Base-by-base conservation (phyloP, 92 coral and sea anemone species). In the Pocillopora grandis region DNA sequence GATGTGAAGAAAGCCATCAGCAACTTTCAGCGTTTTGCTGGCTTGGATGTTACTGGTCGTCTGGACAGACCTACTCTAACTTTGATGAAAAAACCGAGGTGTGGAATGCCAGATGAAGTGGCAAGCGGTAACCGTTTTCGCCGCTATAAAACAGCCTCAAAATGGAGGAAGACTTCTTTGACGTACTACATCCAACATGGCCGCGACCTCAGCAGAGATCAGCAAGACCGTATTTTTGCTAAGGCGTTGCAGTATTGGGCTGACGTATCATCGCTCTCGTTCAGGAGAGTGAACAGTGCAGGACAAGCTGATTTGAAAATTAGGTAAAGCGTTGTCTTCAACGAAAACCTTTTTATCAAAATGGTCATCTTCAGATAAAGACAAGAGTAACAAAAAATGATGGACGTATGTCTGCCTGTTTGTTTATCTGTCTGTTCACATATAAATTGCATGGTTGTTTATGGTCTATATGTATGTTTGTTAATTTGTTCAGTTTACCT, bases 131-230 rank as follows among this genome's bases (percentile, higher is more conserved):
- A 62, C 18, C 72, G 76, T 1, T 18, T 72, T 59, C 85, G 88
- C 65, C 72, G 91, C 31, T 88, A 88, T 52, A 76, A 76, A 65
- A 88, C 91, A 2, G 49, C 69, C 2, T 1, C 70, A 14, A 88
- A 78, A 66, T 88, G 91, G 91, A 80, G 91, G 49, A 85, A 83
- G 64, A 71, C 71, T 2, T 68, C 37, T 5, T 77, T 88, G 60
- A 88, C 76, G n/a, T 88, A 86, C 84, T 88, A 52, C 74, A 72
- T 88, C 15, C 64, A 84, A 12, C 91, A 85, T 57, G 91, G 91
- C 58, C n/a, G 77, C 10, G 88, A 88, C 58, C 79, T 88, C 9
- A 48, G 76, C 31, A 9, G 58, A 10, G 27, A 10, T 1, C 62
- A 16, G 35, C 91, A 88, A 71, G 62, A 66, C 17, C 82, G 66